Evolutionary conservation across 1,140 invertebrate genomes (phyloP), one percentile per base, ranked within the genome.

Genomic region (Bombus breviceps): DNA sequence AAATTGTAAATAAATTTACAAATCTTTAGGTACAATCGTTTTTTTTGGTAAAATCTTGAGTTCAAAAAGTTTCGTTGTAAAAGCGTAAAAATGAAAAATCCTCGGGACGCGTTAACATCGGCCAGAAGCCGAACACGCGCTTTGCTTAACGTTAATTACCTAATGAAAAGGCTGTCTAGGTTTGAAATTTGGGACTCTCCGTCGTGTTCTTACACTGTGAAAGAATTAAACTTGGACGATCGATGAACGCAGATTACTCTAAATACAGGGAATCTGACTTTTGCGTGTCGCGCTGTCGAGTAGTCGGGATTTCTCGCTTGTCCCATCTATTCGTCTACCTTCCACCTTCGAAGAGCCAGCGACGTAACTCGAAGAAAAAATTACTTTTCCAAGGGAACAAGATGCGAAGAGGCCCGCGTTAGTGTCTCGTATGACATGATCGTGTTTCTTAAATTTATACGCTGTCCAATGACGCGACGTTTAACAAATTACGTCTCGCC

Each of bases 351-450:
- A 53, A 53, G 47, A 53, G 47, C 18, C 8, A 69, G 1, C 32
- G 22, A 69, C 9, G 22, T 13, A 41, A 6, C 18, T 28, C 10
- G 25, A 15, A 28, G 25, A 41, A 13, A 28, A 41, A 8, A n/a
- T 2, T 10, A 9, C 13, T 28, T 53, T 53, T 22, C 13, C 43
- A 34, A 12, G 66, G 22, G 12, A 53, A 28, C 8, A n/a, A 81
- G 28, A 41, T 5, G 18, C 13, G 1, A n/a, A 66, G 66, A 5
- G 12, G 39, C 18, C 32, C 13, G 57, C 72, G 47, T 72, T 41
- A 25, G 13, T 72, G n/a, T 83, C 73, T 78, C 71, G 64, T 10
- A 62, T 74, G 53, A 76, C 39, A 59, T 41, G 22, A 86, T 87
- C 69, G 32, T 39, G 37, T 80, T 59, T 86, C 41, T 68, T 47